phyloP scores from a whole-genome alignment of 23 tunicate species.

The Halocynthia roretzi region DNA sequence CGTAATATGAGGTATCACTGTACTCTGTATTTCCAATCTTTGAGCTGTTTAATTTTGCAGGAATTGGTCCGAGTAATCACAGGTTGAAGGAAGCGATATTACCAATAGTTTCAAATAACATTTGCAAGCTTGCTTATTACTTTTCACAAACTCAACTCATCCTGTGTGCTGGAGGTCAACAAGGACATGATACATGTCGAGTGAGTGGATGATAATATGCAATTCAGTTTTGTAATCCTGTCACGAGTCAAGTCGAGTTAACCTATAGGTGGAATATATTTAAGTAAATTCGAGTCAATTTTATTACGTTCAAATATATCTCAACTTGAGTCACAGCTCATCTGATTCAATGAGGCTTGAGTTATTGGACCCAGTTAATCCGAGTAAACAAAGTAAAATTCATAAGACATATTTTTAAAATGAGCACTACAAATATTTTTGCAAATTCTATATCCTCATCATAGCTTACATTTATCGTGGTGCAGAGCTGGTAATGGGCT shows the following conservation, averaged over 20 bases:
- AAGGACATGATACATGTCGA: constrained; percentile 29
- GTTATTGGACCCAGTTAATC: too few relatives aligned
- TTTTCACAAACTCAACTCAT: constrained; percentile 28
- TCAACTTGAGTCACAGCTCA: background rate
- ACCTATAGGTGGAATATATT: too few relatives aligned
- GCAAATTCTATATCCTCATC: too few relatives aligned
- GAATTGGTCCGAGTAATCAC: constrained; percentile 10
- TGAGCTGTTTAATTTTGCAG: background rate
- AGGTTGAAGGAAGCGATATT: constrained; percentile 22
- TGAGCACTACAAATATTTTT: too few relatives aligned
- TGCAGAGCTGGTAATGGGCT: too few relatives aligned
- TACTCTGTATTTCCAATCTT: too few relatives aligned
- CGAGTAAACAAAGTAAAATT: too few relatives aligned
- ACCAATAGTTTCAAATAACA: constrained; percentile 10
- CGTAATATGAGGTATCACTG: too few relatives aligned
- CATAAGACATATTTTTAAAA: too few relatives aligned
- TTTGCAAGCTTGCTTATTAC: constrained; percentile 30
- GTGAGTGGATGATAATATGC: constrained; percentile 2
- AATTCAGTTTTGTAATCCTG: background rate
- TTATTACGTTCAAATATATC: background rate
- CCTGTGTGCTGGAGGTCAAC: constrained; percentile 43
- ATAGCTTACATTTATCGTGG: too few relatives aligned
- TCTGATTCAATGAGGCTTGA: too few relatives aligned
- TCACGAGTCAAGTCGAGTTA: background rate
- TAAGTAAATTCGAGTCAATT: background rate